phyloP scores from a whole-genome alignment of 2,888 invertebrate genomes.

The Agrilus mali region DNA sequence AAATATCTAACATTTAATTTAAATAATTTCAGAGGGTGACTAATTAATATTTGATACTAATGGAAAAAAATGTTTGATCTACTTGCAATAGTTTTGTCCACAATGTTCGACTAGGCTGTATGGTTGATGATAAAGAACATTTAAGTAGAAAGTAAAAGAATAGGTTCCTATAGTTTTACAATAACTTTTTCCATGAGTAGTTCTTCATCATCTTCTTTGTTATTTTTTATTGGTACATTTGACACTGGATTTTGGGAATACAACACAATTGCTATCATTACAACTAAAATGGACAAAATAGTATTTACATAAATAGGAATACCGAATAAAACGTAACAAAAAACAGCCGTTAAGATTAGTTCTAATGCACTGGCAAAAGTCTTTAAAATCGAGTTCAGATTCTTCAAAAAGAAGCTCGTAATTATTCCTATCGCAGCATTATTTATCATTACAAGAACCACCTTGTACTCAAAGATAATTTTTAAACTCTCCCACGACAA shows the following conservation, averaged over 20 bases:
- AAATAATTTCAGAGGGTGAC: no score
- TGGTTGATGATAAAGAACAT: no score
- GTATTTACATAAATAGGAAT: slow-evolving; percentile 78
- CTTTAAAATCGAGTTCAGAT: slow-evolving; percentile 87
- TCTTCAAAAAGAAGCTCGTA: slow-evolving; percentile 86
- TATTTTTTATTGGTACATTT: slow-evolving; percentile 31
- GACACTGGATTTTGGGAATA: slow-evolving; percentile 84
- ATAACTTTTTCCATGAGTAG: slow-evolving; percentile 14
- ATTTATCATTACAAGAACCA: slow-evolving; percentile 72
- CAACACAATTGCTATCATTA: slow-evolving; percentile 70
- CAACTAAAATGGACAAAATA: slow-evolving; percentile 65
- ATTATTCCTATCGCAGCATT: slow-evolving; percentile 87
- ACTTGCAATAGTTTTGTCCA: no score
- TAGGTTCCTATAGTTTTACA: no score
- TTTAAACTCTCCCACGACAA: slow-evolving; percentile 43
- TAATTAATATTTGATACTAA: no score
- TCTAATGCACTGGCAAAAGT: slow-evolving; percentile 92
- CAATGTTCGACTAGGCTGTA: no score
- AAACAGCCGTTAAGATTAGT: slow-evolving; percentile 76
- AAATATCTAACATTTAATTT: no score
- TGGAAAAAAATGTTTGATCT: no score
- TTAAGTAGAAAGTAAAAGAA: no score
- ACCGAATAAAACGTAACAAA: slow-evolving; percentile 74
- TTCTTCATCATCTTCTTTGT: slow-evolving; percentile 8
- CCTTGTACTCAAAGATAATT: slow-evolving; percentile 51